Percentiles rank a stretch among this genome's conserved stretches.
phyloP scores from a whole-genome alignment of 2,113 vertebrate genomes.

The Stercorarius parasiticus region DNA sequence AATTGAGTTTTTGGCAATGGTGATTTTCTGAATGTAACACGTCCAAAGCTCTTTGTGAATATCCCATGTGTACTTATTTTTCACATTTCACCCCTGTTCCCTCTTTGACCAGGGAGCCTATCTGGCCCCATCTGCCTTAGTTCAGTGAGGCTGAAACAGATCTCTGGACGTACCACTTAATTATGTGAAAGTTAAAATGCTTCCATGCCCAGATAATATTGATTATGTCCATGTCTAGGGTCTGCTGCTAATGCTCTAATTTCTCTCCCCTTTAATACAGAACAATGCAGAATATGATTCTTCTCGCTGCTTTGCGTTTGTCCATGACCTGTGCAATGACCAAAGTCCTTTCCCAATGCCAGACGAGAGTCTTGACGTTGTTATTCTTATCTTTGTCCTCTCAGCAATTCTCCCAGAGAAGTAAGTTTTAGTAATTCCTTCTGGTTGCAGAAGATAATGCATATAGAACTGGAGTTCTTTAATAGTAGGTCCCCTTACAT shows the following conservation, averaged over 20 bases:
- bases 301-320: conserved; percentile 89
- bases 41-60: not conserved
- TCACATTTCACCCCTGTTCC: not conserved
- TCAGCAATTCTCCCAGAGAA: conserved; percentile 92
- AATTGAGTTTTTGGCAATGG: not conserved
- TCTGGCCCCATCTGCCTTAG: not conserved
- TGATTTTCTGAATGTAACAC: not conserved
- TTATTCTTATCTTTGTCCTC: conserved; percentile 95
- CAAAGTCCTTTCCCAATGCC: conserved; percentile 84
- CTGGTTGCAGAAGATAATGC: not conserved
- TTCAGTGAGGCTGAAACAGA: not conserved
- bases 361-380: conserved; percentile 82
- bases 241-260: not conserved
- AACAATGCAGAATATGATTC: conserved; percentile 85
- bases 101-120: not conserved
- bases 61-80: not conserved
- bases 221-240: too few species aligned
- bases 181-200: not conserved
- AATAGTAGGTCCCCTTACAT: not conserved
- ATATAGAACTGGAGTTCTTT: not conserved
- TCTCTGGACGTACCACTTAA: not conserved
- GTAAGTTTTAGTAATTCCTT: conserved; percentile 74
- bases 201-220: not conserved
- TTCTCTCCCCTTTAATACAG: conserved; percentile 68
- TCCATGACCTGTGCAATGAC: conserved; percentile 87